These are phyloP conservation scores for Piezodorus guildinii DNA, from an alignment of 1,140 invertebrate species.

Conservation along the genomic window DNA sequence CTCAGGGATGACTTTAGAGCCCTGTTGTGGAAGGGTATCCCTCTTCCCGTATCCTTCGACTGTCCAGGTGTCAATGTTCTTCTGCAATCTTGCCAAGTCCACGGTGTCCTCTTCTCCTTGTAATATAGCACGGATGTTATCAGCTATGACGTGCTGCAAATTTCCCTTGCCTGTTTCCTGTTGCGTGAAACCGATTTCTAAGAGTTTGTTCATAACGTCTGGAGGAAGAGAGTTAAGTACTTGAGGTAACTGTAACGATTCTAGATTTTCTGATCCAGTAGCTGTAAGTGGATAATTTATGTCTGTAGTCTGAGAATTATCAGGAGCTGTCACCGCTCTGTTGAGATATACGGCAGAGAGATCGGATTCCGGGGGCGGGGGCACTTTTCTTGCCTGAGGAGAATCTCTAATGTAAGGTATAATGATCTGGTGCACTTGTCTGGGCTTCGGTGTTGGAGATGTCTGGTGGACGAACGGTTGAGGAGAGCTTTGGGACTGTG, in stretches of 20 bases:
- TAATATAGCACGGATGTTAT: constrained; percentile 32
- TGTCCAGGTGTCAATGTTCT: constrained; percentile 75
- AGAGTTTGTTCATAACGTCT: constrained; percentile 32
- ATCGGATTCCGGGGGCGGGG: constrained; percentile 31
- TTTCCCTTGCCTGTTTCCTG: constrained; percentile 20
- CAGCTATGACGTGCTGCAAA: constrained; percentile 33
- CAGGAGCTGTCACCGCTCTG: constrained; percentile 27
- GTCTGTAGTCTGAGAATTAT: background rate
- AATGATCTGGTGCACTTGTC: constrained; percentile 46
- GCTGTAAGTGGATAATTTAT: constrained; percentile 18
- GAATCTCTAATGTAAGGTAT: constrained; percentile 47
- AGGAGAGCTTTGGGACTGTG: background rate
- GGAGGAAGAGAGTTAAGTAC: constrained; percentile 31
- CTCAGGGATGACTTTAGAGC: constrained; percentile 59
- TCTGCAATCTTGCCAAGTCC: constrained; percentile 58
- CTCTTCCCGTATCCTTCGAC: constrained; percentile 49
- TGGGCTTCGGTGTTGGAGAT: constrained; percentile 18
- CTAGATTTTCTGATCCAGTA: constrained; percentile 31
- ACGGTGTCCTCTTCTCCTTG: constrained; percentile 39
- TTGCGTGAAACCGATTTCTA: constrained; percentile 17
- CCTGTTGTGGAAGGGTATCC: constrained; percentile 30
- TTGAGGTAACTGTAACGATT: constrained; percentile 29
- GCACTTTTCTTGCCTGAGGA: constrained; percentile 37
- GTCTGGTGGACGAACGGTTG: constrained; percentile 1
- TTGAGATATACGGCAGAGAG: constrained; percentile 31